phyloP scores from a whole-genome alignment of 2,113 vertebrate species.

The Ophiodon elongatus region DNA sequence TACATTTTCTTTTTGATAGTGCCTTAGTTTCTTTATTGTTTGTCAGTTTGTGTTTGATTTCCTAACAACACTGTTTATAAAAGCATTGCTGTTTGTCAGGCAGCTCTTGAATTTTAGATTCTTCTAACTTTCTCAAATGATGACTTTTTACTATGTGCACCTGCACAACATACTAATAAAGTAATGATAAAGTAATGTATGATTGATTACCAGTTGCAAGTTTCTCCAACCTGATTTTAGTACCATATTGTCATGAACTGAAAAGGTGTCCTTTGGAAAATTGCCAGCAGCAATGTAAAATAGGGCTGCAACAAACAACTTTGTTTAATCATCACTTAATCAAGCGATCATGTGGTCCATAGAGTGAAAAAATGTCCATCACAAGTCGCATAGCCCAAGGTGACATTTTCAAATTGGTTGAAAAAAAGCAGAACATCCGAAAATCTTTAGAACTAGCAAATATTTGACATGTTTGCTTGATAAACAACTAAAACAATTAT shows the following conservation, averaged over 20 bases:
- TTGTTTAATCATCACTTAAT: background rate
- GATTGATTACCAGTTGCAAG: no score
- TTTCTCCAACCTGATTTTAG: no score
- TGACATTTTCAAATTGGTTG: background rate
- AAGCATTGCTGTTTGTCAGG: background rate
- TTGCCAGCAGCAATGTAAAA: background rate
- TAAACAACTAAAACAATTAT: background rate
- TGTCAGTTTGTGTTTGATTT: no score
- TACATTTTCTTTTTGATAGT: background rate
- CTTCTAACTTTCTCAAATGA: no score
- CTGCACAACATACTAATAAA: background rate
- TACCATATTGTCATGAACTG: background rate
- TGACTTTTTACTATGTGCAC: no score
- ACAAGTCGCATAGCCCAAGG: background rate
- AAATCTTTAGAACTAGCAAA: background rate
- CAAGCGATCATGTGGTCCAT: constrained; percentile 2
- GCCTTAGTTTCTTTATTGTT: no score
- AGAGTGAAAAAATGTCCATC: background rate
- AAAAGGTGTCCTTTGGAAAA: no score
- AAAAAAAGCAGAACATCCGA: background rate
- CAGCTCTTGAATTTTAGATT: background rate
- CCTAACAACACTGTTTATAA: no score
- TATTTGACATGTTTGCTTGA: background rate
- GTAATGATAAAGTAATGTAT: no score
- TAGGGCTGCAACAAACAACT: background rate